These are phyloP conservation scores for Uloborus diversus DNA, from an alignment of 1,140 invertebrate genomes.

Conservation along the genomic window DNA sequence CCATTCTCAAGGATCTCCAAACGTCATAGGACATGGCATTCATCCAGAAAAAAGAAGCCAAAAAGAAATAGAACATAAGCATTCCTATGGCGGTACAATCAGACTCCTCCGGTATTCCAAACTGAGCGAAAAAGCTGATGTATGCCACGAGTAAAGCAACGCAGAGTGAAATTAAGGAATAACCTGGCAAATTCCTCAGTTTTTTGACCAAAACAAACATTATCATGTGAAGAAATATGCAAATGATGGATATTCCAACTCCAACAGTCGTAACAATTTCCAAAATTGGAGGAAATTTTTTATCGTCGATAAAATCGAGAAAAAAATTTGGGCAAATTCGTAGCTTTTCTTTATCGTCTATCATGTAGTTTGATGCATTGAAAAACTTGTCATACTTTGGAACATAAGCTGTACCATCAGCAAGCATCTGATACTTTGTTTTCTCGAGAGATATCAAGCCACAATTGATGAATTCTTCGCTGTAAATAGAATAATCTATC, in stretches of 20 bases:
- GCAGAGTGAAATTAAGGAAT: slow-evolving; percentile 69
- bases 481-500: background rate
- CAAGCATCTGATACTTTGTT: background rate
- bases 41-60: slow-evolving; percentile 72
- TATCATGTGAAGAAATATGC: slow-evolving; percentile 67
- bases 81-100: slow-evolving; percentile 65
- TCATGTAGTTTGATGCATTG: background rate
- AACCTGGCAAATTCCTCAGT: slow-evolving; percentile 69
- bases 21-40: slow-evolving; percentile 72
- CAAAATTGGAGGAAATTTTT: background rate
- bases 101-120: background rate
- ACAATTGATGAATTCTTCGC: slow-evolving; percentile 6
- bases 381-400: slow-evolving; percentile 30
- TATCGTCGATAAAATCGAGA: background rate
- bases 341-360: background rate
- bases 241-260: slow-evolving; percentile 67
- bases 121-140: slow-evolving; percentile 65
- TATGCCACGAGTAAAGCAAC: slow-evolving; percentile 67
- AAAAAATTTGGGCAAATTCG: slow-evolving; percentile 30
- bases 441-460: background rate
- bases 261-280: slow-evolving; percentile 57
- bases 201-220: slow-evolving; percentile 67
- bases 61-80: slow-evolving; percentile 68
- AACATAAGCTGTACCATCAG: slow-evolving; percentile 56
- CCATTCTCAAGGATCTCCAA: slow-evolving; percentile 68